Conservation (phyloP, 2,888 invertebrate species). For the Thera britannica region DNA sequence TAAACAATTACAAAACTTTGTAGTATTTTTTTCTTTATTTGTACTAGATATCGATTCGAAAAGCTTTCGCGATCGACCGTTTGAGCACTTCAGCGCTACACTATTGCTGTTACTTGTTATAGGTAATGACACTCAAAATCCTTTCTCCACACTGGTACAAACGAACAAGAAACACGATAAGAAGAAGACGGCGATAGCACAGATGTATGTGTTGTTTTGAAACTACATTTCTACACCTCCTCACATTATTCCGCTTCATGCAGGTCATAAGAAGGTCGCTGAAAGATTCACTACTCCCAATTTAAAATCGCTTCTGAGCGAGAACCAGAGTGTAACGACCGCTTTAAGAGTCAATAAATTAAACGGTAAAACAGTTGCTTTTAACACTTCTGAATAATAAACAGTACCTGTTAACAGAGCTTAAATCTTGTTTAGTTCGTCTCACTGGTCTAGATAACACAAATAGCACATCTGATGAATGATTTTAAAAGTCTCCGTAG, state of each 20-base stretch:
- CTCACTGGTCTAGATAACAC: not conserved
- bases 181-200: not conserved
- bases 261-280: not conserved
- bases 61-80: too few relatives aligned
- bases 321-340: constrained; percentile 2
- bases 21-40: too few relatives aligned
- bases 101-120: too few relatives aligned
- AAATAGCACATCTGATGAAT: not conserved
- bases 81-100: too few relatives aligned
- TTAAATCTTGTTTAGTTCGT: not conserved
- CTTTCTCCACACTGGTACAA: too few relatives aligned
- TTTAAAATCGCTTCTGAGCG: not conserved
- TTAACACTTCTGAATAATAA: not conserved
- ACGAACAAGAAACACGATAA: too few relatives aligned
- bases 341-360: constrained; percentile 1
- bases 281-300: not conserved
- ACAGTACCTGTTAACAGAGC: not conserved
- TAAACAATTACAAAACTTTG: too few relatives aligned
- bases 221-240: not conserved
- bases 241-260: constrained; percentile 1
- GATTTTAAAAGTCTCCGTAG: not conserved
- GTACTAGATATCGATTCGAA: too few relatives aligned
- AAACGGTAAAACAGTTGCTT: not conserved
- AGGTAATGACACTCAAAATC: too few relatives aligned
- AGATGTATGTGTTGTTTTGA: not conserved